A percentile compares a stretch with the other conserved stretches of the same genome.
Evolutionary conservation across 1,140 invertebrate species (phyloP).

Genomic region (Dufourea novaeangliae): DNA sequence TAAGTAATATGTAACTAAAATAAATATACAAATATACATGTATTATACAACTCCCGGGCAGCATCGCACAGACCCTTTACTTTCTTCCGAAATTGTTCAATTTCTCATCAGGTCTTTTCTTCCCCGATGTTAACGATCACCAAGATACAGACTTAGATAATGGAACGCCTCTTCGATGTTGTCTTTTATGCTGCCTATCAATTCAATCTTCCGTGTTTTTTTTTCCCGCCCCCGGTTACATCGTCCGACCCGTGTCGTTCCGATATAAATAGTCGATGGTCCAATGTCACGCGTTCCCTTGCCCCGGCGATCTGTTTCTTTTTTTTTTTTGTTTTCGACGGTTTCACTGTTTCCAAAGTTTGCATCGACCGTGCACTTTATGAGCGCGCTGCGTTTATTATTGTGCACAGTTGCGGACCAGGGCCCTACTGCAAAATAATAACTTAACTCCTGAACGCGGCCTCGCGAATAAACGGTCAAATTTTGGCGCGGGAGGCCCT

Average conservation of each 20-base stretch:
- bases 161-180: slow-evolving; percentile 17
- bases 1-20: too few relatives aligned
- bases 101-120: neutral
- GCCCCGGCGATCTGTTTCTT: neutral
- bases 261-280: slow-evolving; percentile 11
- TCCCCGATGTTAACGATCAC: neutral
- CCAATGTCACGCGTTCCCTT: neutral
- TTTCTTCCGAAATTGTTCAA: neutral
- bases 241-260: neutral
- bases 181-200: slow-evolving; percentile 29
- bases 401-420: neutral
- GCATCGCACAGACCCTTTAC: too few relatives aligned
- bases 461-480: slow-evolving; percentile 14
- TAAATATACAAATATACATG: too few relatives aligned
- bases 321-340: neutral
- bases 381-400: neutral
- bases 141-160: slow-evolving; percentile 19
- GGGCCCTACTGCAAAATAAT: neutral
- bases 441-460: slow-evolving; percentile 6
- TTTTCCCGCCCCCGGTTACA: neutral
- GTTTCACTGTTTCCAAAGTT: slow-evolving; percentile 15
- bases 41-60: too few relatives aligned
- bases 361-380: neutral
- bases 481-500: neutral
- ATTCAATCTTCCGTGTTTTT: slow-evolving; percentile 23